These are phyloP conservation scores for Thera obeliscata DNA, from an alignment of 2,888 invertebrate genomes.

Conservation along the genomic window DNA sequence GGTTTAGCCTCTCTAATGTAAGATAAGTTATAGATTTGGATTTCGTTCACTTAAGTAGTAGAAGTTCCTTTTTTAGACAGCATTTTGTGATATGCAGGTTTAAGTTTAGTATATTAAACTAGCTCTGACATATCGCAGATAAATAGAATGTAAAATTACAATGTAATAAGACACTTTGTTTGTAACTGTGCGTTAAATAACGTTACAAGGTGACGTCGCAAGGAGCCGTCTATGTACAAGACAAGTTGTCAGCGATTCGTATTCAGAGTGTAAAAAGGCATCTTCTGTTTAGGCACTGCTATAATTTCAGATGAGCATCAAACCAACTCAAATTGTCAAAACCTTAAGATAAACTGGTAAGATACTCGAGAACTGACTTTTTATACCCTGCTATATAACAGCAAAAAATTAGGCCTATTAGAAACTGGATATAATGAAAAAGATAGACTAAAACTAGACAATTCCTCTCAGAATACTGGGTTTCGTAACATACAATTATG, in stretches of 20 bases:
- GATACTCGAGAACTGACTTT: not conserved
- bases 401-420: not conserved
- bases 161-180: not conserved
- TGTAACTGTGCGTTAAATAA: not conserved
- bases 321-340: no score
- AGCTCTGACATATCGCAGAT: not conserved
- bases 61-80: not conserved
- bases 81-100: not conserved
- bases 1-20: no score
- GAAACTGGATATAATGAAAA: not conserved
- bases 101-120: not conserved
- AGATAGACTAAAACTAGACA: not conserved
- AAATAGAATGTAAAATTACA: not conserved
- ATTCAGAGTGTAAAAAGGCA: not conserved
- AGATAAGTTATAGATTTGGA: no score
- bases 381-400: not conserved
- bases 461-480: no score
- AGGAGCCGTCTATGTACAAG: not conserved
- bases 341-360: no score
- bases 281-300: not conserved
- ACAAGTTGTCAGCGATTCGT: no score
- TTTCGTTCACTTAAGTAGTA: not conserved
- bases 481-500: no score
- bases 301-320: not conserved
- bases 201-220: not conserved